A percentile compares a stretch with the other conserved stretches of the same genome.
Evolutionary conservation across 92 coral and sea anemone species (phyloP).

Genomic region (Palythoa grandiflora): DNA sequence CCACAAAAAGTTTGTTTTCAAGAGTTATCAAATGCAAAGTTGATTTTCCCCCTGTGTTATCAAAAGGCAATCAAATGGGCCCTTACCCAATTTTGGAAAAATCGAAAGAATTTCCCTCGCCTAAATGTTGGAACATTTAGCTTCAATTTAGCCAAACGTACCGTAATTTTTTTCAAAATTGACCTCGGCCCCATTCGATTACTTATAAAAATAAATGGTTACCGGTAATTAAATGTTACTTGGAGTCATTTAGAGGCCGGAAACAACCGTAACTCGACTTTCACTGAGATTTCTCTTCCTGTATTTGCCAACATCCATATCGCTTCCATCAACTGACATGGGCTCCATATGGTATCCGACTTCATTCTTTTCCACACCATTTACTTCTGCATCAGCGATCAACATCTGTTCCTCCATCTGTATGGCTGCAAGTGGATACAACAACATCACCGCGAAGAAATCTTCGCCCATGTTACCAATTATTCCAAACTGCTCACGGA

Average conservation of each 20-base stretch:
- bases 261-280: background rate
- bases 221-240: no score
- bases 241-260: background rate
- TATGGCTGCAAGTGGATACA: slow-evolving; percentile 85
- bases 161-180: no score
- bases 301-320: background rate
- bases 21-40: no score
- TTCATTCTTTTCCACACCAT: background rate
- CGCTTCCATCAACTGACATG: background rate
- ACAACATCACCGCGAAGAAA: slow-evolving; percentile 79
- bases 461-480: slow-evolving; percentile 87
- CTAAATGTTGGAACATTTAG: no score
- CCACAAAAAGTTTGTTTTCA: no score
- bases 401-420: slow-evolving; percentile 84
- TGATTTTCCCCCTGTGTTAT: no score
- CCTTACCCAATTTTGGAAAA: no score
- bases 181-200: no score
- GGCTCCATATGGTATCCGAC: background rate
- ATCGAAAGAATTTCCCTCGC: no score
- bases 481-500: slow-evolving; percentile 80
- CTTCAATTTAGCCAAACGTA: no score
- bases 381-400: background rate
- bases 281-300: background rate
- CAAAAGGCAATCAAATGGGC: no score
- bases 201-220: no score